phyloP scores from a whole-genome alignment of 2,113 vertebrate genomes.

The Pangasianodon gigas region DNA sequence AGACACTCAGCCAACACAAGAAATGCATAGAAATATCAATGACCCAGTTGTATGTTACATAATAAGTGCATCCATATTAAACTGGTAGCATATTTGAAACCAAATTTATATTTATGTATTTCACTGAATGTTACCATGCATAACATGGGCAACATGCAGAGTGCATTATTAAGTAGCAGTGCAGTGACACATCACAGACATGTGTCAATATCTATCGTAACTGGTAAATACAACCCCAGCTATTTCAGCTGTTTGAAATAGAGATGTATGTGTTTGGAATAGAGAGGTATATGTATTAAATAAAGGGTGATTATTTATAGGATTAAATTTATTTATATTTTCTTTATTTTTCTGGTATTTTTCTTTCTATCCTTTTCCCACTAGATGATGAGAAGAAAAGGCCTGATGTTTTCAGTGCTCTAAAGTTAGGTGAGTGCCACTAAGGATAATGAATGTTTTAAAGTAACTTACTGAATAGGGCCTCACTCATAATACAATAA shows the following conservation, averaged over 20 bases:
- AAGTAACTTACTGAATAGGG: background rate
- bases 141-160: background rate
- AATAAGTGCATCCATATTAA: too few species aligned
- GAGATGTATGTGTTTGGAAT: background rate
- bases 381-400: slow-evolving; percentile 89
- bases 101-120: background rate
- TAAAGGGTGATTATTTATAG: background rate
- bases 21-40: too few species aligned
- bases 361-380: slow-evolving; percentile 50
- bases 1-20: too few species aligned
- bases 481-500: background rate
- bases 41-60: too few species aligned
- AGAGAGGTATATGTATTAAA: background rate
- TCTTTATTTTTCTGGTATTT: background rate
- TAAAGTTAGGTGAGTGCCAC: slow-evolving; percentile 85
- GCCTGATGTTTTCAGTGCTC: slow-evolving; percentile 90
- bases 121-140: background rate
- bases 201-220: background rate
- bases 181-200: background rate
- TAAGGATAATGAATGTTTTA: background rate
- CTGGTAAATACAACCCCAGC: too few species aligned
- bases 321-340: background rate
- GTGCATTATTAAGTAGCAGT: background rate
- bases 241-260: background rate
- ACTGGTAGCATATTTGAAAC: too few species aligned